Evolutionary conservation across 1,140 invertebrate species (phyloP), one percentile per base, ranked within the genome.

Genomic region (Drosophila trapezifrons): DNA sequence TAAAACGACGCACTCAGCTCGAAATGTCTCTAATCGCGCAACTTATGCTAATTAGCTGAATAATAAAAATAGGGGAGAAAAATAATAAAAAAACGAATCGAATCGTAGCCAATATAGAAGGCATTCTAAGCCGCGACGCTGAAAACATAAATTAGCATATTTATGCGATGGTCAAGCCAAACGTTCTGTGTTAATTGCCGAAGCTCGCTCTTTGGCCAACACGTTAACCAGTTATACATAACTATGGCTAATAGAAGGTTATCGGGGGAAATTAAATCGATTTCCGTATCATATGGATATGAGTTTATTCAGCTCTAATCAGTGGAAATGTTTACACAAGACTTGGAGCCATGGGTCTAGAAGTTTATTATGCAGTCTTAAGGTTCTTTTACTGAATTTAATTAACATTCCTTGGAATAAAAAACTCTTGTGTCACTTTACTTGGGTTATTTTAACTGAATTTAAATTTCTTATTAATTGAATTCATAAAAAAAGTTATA

Each of bases 141-240:
- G 42, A 32, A 67, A 64, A 65, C 46, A 65, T 64, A 51, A 64
- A 67, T 64, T 67, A 67, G 35, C 59, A 51, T 64, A 67, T 67
- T 64, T 64, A 67, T 67, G 65, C 46, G 45, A 67, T 55, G 52
- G 43, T 35, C 27, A 9, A 64, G 29, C 54, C 55, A 60, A 60
- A 43, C 10, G 38, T 59, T 64, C 62, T 64, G 38, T 64, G 55
- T 59, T 64, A 62, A 43, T 43, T 43, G 56, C 55, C 56, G 38
- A 64, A 32, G 38, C 38, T n/a, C n/a, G 20, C 56, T 35, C 40
- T 45, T 65, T 29, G 25, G 20, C 20, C 51, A 58, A 7, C 38
- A 12, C 52, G 25, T 62, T 65, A 65, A 65, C 63, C 57, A 65
- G 42, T 49, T 65, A 51, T 42, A 51, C 43, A 62, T 66, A 46